These are phyloP conservation scores for Oryctes rhinoceros DNA, from an alignment of 1,140 invertebrate species.

Conservation along the genomic window DNA sequence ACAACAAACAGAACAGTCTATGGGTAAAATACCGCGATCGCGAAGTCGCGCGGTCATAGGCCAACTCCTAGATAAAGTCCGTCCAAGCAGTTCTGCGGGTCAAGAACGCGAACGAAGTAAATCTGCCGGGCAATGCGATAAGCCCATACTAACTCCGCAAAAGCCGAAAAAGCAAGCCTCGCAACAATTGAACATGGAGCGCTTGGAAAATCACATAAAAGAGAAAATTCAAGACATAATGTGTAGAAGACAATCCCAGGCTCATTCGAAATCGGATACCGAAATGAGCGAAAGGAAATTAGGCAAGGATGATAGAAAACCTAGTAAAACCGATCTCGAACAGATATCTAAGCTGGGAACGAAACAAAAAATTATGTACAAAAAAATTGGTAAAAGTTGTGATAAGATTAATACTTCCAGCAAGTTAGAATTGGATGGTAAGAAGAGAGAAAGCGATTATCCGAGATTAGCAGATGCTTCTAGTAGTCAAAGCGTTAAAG, in stretches of 20 bases:
- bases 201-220: slow-evolving; percentile 62
- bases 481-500: slow-evolving; percentile 65
- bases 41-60: slow-evolving; percentile 56
- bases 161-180: slow-evolving; percentile 59
- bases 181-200: slow-evolving; percentile 59
- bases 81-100: slow-evolving; percentile 47
- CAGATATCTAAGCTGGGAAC: slow-evolving; percentile 52
- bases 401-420: slow-evolving; percentile 56
- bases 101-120: slow-evolving; percentile 62
- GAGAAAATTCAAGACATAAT: slow-evolving; percentile 63
- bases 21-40: slow-evolving; percentile 59
- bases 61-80: slow-evolving; percentile 50
- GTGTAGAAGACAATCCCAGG: slow-evolving; percentile 53
- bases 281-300: slow-evolving; percentile 54
- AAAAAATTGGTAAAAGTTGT: slow-evolving; percentile 61
- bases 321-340: slow-evolving; percentile 56
- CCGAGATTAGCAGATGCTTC: slow-evolving; percentile 70
- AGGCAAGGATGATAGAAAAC: slow-evolving; percentile 54
- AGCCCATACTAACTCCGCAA: slow-evolving; percentile 55
- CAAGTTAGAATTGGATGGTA: slow-evolving; percentile 45
- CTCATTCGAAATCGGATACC: slow-evolving; percentile 57
- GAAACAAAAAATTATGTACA: slow-evolving; percentile 57
- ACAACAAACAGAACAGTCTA: slow-evolving; percentile 51
- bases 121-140: slow-evolving; percentile 62
- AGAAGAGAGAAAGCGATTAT: slow-evolving; percentile 67